Evolutionary conservation across 2,888 invertebrate species (phyloP), one percentile per base, ranked within the genome.

Genomic region (Dryobotodes eremita): DNA sequence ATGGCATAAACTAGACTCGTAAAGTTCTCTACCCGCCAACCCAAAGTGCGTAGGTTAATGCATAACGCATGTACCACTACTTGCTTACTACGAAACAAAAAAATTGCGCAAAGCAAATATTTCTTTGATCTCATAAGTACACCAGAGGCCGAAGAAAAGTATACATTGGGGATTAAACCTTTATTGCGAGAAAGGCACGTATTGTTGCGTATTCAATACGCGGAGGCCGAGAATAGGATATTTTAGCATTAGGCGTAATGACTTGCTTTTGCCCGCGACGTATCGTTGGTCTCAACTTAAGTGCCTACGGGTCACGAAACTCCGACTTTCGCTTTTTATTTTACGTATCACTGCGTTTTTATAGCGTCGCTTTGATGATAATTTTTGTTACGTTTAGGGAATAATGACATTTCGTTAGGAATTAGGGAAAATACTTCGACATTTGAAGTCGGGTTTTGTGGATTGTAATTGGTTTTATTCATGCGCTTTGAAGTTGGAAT

Each of bases 61-160:
- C 85, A 83, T 83, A 78, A 87, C 78, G 71, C 87, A 80, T 88
- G 83, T 85, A 77, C 61, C 26, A 72, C 70, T 64, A 71, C 64
- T 77, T 66, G 66, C 50, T 77, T 70, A 50, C 50, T n/a, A 74
- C 68, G 72, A 83, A 80, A 87, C 77, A 84, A 86, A 84, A 88
- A 79, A 86, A 70, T 55, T 66, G 59, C 36, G 80, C 77, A 86
- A 71, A 70, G 65, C 78, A 78, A 86, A 89, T 85, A 85, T 86
- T 87, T 85, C 86, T 85, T 91, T 91, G 91, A 91, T 89, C 86
- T 89, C 85, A 81, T 85, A 90, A 88, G 89, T 90, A 90, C 90
- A 87, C 88, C 82, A 64, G 85, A 83, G 90, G 86, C 87, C 86
- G 62, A 84, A 71, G 61, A 74, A 89, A 88, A 83, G 83, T 86